Conservation (phyloP, 2,888 invertebrate genomes). For the Troides oblongomaculatus region DNA sequence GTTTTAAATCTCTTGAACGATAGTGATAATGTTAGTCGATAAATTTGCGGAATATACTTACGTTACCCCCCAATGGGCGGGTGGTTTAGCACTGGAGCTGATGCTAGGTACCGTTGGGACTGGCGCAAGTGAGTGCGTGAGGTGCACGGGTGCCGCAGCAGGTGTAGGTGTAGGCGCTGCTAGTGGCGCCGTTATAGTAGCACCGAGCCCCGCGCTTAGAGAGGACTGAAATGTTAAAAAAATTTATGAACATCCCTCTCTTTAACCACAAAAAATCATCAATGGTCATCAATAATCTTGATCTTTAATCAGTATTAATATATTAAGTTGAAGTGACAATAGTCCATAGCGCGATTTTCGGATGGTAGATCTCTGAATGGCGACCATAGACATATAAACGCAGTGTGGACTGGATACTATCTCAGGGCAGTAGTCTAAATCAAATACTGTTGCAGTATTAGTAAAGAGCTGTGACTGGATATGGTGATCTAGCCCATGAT, state of each 20-base stretch:
- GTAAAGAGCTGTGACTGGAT: too few species aligned
- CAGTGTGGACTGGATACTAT: too few species aligned
- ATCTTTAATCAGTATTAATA: not conserved
- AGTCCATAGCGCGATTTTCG: too few species aligned
- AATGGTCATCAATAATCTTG: not conserved
- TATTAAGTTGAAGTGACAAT: not conserved
- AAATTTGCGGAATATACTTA: conserved; percentile 49
- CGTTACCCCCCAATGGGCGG: conserved; percentile 78
- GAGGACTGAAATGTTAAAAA: conserved; percentile 51
- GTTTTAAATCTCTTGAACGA: not conserved
- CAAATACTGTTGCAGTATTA: too few species aligned
- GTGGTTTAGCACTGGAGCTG: conserved; percentile 72
- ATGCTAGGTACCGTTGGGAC: conserved; percentile 76
- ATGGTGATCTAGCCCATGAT: too few species aligned
- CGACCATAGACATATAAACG: too few species aligned
- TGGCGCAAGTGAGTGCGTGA: conserved; percentile 74
- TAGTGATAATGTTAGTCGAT: not conserved
- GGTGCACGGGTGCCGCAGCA: conserved; percentile 64
- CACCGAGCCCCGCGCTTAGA: conserved; percentile 55
- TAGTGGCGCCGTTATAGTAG: conserved; percentile 59
- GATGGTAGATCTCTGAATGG: too few species aligned
- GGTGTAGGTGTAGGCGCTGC: conserved; percentile 71
- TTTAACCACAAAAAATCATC: not conserved
- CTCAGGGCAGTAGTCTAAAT: too few species aligned
- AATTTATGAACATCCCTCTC: not conserved